Evolutionary conservation across 2,113 vertebrate species (phyloP), one percentile per base, ranked within the genome.

Genomic region (Chloropsis cyanopogon): DNA sequence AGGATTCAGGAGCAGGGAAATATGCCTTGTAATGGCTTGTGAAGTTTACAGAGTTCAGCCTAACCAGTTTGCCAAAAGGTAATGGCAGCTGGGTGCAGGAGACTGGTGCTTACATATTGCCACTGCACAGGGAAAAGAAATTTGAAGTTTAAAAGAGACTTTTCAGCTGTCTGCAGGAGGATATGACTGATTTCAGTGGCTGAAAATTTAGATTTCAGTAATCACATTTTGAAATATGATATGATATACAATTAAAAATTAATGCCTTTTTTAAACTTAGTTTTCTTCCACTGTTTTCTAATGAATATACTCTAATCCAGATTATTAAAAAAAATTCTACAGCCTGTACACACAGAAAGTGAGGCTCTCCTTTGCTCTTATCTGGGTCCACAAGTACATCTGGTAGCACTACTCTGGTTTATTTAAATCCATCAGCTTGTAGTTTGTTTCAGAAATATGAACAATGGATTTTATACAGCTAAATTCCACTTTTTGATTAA

Each of bases 401-500:
- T 52, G 26, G 10, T 26, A 72, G 11, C 41, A 77, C 28, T 82
- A 2, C 7, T 60, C 19, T 2, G 2, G 28, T 41, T 85, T 88
- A 41, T 80, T 46, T 76, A 89, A 49, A 85, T 60, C n/a, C 35
- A 66, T 21, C 28, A 77, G 20, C 12, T 42, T 75, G 12, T 26
- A 6, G 3, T 63, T 82, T 89, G 13, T 65, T 93, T 65, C 65
- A 82, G 49, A 92, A 76, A 77, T 35, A 66, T 26, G 46, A 85
- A 64, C 17, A 76, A 61, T 57, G 54, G 22, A 13, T 85, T 89
- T 83, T 59, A 16, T 60, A 35, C 59, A 82, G 10, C 21, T 73
- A 82, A 91, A 92, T 97, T 92, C 42, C 80, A 15, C 88, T 90
- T 85, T 53, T 88, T 96, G 88, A 71, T 85, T 81, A 82, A 76